A percentile compares a stretch with the other conserved stretches of the same genome.
These are phyloP conservation scores for Scaptodrosophila lebanonensis DNA, from an alignment of 1,140 invertebrate species.

Conservation along the genomic window DNA sequence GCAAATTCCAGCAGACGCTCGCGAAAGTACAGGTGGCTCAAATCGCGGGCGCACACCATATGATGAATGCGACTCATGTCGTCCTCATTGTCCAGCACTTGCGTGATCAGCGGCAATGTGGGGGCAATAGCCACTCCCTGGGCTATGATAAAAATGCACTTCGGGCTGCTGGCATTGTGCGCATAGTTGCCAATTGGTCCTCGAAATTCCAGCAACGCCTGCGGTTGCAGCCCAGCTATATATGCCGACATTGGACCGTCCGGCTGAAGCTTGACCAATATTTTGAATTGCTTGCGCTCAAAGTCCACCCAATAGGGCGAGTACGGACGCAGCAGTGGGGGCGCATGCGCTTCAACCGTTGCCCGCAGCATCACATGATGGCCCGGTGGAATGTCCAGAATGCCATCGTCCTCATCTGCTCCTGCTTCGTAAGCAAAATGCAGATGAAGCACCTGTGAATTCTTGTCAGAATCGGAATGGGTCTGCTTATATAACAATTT, in stretches of 20 bases:
- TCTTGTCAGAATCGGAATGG: slow-evolving; percentile 5
- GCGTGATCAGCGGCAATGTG: slow-evolving; percentile 47
- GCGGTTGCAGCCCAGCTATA: slow-evolving; percentile 18
- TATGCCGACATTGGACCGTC: slow-evolving; percentile 55
- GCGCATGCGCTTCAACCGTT: background rate
- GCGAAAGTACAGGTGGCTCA: slow-evolving; percentile 60
- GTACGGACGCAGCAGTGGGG: slow-evolving; percentile 50
- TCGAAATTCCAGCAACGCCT: slow-evolving; percentile 57
- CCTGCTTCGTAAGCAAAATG: slow-evolving; percentile 33
- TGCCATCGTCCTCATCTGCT: slow-evolving; percentile 9
- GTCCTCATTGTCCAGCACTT: slow-evolving; percentile 65
- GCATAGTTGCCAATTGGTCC: slow-evolving; percentile 63
- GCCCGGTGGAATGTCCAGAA: slow-evolving; percentile 61
- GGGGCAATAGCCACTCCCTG: slow-evolving; percentile 72
- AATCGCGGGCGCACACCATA: slow-evolving; percentile 49
- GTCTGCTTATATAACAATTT: slow-evolving; percentile 29
- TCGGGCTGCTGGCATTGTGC: slow-evolving; percentile 19
- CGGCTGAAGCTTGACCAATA: slow-evolving; percentile 58
- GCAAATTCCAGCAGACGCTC: slow-evolving; percentile 48
- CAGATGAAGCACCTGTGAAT: slow-evolving; percentile 36
- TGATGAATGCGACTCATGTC: slow-evolving; percentile 61
- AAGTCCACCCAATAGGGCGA: slow-evolving; percentile 67
- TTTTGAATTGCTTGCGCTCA: slow-evolving; percentile 50
- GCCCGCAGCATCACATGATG: slow-evolving; percentile 67
- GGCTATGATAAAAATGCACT: slow-evolving; percentile 43